phyloP scores from a whole-genome alignment of 2,888 invertebrate species.

The Leptogaster cylindrica region DNA sequence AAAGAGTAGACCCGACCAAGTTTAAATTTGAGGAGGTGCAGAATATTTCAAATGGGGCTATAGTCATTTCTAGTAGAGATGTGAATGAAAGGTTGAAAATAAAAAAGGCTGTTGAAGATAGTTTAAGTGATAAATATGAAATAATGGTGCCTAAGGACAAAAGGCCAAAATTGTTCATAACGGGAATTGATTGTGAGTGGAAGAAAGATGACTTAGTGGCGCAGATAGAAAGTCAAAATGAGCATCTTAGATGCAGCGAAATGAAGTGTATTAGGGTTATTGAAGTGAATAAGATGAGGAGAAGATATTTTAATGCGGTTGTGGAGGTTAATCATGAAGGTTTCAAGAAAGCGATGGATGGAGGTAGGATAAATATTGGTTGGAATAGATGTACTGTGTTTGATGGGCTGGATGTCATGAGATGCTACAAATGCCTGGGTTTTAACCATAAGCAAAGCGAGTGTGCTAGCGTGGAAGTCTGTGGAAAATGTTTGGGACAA shows the following conservation, averaged over 20 bases:
- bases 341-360: background rate
- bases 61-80: too few species aligned
- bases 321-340: background rate
- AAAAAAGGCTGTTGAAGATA: background rate
- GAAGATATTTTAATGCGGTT: background rate
- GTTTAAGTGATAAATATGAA: too few species aligned
- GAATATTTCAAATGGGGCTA: background rate
- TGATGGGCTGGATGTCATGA: background rate
- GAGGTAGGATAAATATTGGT: too few species aligned
- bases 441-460: background rate
- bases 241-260: background rate
- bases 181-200: too few species aligned
- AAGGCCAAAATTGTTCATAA: background rate
- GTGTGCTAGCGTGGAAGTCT: background rate
- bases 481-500: too few species aligned
- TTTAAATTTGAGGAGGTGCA: background rate
- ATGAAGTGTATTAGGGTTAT: background rate
- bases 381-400: background rate
- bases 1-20: background rate
- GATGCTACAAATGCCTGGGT: background rate
- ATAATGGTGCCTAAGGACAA: background rate
- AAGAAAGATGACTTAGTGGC: background rate
- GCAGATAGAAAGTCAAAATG: background rate
- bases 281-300: background rate
- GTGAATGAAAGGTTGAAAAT: background rate